phyloP scores from a whole-genome alignment of 92 coral and sea anemone genomes.

The Porites cylindrica region DNA sequence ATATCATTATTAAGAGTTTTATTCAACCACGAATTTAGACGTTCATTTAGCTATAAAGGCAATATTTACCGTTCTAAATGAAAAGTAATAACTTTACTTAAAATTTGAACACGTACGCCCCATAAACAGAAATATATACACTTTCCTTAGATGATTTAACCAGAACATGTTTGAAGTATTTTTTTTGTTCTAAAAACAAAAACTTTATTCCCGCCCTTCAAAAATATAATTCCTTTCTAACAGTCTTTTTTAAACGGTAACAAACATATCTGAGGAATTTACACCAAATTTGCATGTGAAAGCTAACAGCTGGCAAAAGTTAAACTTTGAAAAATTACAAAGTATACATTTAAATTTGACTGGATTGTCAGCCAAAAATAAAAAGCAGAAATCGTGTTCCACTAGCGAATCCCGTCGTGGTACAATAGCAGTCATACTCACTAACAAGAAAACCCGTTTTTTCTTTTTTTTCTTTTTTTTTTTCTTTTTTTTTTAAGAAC shows the following conservation, averaged over 20 bases:
- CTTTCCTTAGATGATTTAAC: too few species aligned
- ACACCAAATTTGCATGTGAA: slow-evolving; percentile 66
- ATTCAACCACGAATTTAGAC: slow-evolving; percentile 5
- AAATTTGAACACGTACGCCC: slow-evolving; percentile 14
- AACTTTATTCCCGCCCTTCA: too few species aligned
- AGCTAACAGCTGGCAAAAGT: slow-evolving; percentile 47
- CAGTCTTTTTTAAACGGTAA: slow-evolving; percentile 10
- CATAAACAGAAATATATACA: not conserved
- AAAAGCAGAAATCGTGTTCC: not conserved
- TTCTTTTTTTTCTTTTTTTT: too few species aligned
- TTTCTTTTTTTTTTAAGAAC: too few species aligned
- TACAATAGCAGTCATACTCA: too few species aligned
- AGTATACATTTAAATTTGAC: not conserved
- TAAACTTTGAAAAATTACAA: slow-evolving; percentile 13
- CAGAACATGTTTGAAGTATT: too few species aligned
- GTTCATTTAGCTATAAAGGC: slow-evolving; percentile 7
- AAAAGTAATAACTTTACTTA: slow-evolving; percentile 26
- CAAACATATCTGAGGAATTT: not conserved
- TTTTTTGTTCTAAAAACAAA: too few species aligned
- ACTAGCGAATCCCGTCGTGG: not conserved
- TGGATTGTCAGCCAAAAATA: not conserved
- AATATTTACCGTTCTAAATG: slow-evolving; percentile 27
- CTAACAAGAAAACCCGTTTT: too few species aligned
- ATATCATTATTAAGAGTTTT: slow-evolving; percentile 10
- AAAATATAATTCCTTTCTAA: not conserved